Evolutionary conservation across 2,888 invertebrate species (phyloP), one percentile per base, ranked within the genome.

Genomic region (Therioaphis trifolii): DNA sequence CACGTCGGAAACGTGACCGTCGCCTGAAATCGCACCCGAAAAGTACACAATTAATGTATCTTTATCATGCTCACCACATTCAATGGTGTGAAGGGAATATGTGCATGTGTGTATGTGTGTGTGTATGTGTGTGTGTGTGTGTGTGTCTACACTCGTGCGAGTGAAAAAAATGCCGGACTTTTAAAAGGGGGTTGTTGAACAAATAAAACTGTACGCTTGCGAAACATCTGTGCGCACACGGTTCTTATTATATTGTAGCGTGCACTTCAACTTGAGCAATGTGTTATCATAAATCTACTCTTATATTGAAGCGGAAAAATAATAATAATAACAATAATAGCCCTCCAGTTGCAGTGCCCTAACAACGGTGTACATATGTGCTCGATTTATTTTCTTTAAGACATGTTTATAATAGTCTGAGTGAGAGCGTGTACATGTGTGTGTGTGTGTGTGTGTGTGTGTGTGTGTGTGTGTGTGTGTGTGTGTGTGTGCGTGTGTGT

Each of bases 281-380:
- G 77, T 24, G 77, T 77, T 77, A 66, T 77, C 77, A 77, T 77
- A 77, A 77, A 77, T 77, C 77, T 52, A 66, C 24, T 35, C 77
- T 66, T 49, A 35, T 49, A 35, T 66, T 63, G 63, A 35, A 35
- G 66, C 49, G 21, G n/a, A 61, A 58, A 29, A 66, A 27, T 46
- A 24, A 71, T 71, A 63, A 61, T 61, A 77, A 77, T 21, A 66
- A 66, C 27, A 77, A 63, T 77, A 77, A 77, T 77, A 77, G 77
- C 66, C 35, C 46, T 66, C 49, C 49, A 35, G 77, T 77, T 35
- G 66, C 4, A 15, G 66, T 3, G 15, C 49, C 11, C 29, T 63
- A 5, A 63, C 63, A 35, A 29, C 55, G 21, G 21, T 29, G n/a
- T 27, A 27, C 27, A 4, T 63, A 18, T 66, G 49, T 46, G 21